Conservation (phyloP, 2,797 vertebrate genomes). For the Sphaeramia orbicularis region DNA sequence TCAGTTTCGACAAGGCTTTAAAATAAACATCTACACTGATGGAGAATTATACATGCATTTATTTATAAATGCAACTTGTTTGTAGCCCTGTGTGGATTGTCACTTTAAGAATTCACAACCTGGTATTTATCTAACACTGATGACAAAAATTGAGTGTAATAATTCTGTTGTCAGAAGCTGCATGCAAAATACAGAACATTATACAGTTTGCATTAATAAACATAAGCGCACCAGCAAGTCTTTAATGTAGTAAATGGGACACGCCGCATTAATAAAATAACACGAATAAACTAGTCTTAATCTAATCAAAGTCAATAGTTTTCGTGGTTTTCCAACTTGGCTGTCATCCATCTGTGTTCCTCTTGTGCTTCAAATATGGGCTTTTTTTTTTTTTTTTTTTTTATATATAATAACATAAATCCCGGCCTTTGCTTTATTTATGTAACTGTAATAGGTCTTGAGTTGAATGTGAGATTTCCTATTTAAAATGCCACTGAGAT, state of each 20-base stretch:
- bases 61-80: constrained; percentile 8
- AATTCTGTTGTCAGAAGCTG: constrained; percentile 18
- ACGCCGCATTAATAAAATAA: constrained; percentile 28
- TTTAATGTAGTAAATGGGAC: constrained; percentile 2
- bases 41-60: neutral
- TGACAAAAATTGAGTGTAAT: constrained; percentile 35
- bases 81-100: too few species aligned
- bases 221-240: constrained; percentile 13
- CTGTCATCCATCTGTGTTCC: too few species aligned
- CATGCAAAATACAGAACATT: constrained; percentile 34
- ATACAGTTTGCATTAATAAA: constrained; percentile 42
- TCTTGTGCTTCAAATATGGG: too few species aligned
- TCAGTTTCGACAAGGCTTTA: constrained; percentile 33
- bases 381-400: constrained; percentile 4
- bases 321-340: too few species aligned
- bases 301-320: neutral
- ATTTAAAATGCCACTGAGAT: constrained; percentile 40
- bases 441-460: constrained; percentile 12
- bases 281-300: neutral
- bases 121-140: constrained; percentile 29
- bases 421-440: constrained; percentile 42
- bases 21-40: constrained; percentile 21
- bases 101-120: constrained; percentile 29
- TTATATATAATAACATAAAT: constrained; percentile 5
- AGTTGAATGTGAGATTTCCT: constrained; percentile 8